These are phyloP conservation scores for Sciurus carolinensis DNA, from an alignment of 2,797 vertebrate species.

Conservation along the genomic window DNA sequence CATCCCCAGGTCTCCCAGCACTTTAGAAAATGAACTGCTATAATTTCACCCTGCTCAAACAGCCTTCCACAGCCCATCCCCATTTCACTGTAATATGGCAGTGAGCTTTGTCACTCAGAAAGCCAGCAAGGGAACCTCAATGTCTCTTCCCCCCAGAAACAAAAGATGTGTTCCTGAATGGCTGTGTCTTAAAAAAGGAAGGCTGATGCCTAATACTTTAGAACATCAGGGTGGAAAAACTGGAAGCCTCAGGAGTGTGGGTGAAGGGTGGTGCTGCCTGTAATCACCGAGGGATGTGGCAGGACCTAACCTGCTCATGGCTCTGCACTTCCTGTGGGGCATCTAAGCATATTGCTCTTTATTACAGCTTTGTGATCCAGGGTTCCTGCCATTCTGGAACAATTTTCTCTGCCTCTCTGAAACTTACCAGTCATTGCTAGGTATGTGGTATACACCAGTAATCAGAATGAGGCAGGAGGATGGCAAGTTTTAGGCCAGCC, in stretches of 20 bases:
- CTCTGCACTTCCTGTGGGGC: background rate
- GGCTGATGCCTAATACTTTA: background rate
- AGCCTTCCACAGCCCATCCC: background rate
- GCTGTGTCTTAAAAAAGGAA: background rate
- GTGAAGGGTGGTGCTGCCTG: background rate
- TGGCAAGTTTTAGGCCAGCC: no score
- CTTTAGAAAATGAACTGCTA: conserved; percentile 85
- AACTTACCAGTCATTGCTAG: background rate
- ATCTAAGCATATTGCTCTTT: background rate
- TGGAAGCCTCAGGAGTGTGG: background rate
- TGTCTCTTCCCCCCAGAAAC: background rate
- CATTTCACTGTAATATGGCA: background rate
- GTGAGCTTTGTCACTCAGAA: conserved; percentile 13
- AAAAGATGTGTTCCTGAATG: background rate
- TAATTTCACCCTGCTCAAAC: conserved; percentile 72
- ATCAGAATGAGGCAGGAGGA: no score
- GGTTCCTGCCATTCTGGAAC: background rate
- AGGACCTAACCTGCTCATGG: background rate
- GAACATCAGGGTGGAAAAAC: background rate
- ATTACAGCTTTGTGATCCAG: background rate
- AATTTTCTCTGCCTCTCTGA: background rate
- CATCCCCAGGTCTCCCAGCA: conserved; percentile 82
- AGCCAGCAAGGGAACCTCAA: background rate
- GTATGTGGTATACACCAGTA: no score
- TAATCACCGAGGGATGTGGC: accelerated